These are phyloP conservation scores for Engraulis encrasicolus DNA, from an alignment of 2,113 vertebrate species.

Conservation along the genomic window DNA sequence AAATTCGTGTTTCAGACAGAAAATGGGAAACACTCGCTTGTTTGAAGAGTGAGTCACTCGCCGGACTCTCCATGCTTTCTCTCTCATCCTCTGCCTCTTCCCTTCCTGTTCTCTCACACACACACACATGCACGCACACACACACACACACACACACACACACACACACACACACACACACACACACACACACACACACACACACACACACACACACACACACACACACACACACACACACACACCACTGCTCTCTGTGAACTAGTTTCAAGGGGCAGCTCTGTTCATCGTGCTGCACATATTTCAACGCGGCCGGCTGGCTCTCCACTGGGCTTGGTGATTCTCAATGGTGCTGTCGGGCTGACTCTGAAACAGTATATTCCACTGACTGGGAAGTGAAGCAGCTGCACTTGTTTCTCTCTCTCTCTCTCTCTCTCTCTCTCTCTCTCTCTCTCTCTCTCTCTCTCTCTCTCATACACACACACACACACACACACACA, in stretches of 20 bases:
- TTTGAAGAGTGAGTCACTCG: slow-evolving; percentile 9
- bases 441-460: too few species aligned
- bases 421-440: too few species aligned
- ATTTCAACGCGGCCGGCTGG: not conserved
- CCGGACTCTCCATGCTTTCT: not conserved
- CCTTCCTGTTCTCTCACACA: not conserved
- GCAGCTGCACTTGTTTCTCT: not conserved
- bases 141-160: too few species aligned
- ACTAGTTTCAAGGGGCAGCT: not conserved
- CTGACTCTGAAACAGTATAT: too few species aligned
- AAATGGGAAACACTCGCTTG: not conserved
- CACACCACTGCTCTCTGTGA: not conserved
- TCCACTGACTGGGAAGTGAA: not conserved
- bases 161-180: too few species aligned
- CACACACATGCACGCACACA: too few species aligned
- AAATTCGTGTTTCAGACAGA: slow-evolving; percentile 21
- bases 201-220: too few species aligned
- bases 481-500: not conserved
- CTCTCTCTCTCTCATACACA: too few species aligned
- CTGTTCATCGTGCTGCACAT: not conserved
- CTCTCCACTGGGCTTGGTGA: not conserved
- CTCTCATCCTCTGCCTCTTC: not conserved
- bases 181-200: too few species aligned
- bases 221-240: too few species aligned
- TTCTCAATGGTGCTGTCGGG: not conserved